These are phyloP conservation scores for Baccha elongata DNA, from an alignment of 2,888 invertebrate species.

Conservation along the genomic window DNA sequence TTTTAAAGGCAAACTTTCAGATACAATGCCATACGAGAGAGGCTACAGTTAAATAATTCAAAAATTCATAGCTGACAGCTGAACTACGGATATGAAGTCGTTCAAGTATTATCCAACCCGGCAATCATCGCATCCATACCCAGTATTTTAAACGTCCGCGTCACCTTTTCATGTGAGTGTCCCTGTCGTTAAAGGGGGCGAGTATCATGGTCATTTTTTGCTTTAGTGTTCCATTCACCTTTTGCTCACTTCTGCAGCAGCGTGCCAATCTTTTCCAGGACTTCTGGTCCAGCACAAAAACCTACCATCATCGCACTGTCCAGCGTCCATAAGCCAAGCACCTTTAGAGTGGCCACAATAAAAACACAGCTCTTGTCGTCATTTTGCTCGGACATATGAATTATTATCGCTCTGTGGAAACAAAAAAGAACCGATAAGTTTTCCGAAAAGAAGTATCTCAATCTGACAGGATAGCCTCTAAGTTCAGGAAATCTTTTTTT, in stretches of 20 bases:
- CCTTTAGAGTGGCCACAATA: conserved; percentile 73
- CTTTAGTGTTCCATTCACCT: conserved; percentile 68
- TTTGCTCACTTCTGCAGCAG: conserved; percentile 36
- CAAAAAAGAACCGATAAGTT: conserved; percentile 39
- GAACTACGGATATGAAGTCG: conserved; percentile 26
- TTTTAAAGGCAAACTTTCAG: conserved; percentile 57
- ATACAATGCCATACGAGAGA: not conserved
- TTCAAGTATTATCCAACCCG: conserved; percentile 53
- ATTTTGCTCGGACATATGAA: conserved; percentile 68
- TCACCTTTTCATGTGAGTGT: conserved; percentile 58
- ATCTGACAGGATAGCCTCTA: conserved; percentile 71
- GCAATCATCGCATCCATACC: conserved; percentile 58
- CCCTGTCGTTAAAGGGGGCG: not conserved
- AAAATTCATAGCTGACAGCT: conserved; percentile 33
- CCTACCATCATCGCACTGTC: conserved; percentile 31
- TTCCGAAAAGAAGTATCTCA: conserved; percentile 72
- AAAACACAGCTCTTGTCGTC: conserved; percentile 43
- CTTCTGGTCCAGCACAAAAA: conserved; percentile 44
- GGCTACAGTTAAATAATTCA: conserved; percentile 64
- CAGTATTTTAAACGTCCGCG: conserved; percentile 55
- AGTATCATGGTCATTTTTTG: conserved; percentile 50
- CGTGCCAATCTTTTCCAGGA: conserved; percentile 58
- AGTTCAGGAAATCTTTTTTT: conserved; percentile 44
- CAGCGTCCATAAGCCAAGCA: conserved; percentile 58
- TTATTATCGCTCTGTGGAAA: conserved; percentile 67